Base-by-base conservation (phyloP, 2,888 invertebrate genomes). In the Lepidonotus clava region DNA sequence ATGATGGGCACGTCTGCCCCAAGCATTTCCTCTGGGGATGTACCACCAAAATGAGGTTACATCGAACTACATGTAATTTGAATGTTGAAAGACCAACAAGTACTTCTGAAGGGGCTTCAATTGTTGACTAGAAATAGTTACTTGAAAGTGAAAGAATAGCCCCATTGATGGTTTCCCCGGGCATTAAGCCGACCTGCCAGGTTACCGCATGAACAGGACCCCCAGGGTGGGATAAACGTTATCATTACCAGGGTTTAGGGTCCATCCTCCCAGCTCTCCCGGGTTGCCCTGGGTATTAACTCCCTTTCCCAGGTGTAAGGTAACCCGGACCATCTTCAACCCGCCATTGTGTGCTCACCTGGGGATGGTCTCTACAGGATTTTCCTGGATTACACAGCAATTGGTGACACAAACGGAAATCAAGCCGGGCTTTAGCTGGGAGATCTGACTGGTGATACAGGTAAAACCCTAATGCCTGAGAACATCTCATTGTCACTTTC, bases 371-470 rank as follows among this genome's bases (percentile, higher is more conserved):
- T 61, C 61, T 61, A 61, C 61, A 61, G 61, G 61, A 61, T 61
- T 61, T 61, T 28, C 61, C 11, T 11, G 61, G 61, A 61, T 61
- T 61, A 61, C 61, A 61, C n/a, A 1, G n/a, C 53, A n/a, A 61
- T 61, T 61, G 61, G 28, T 61, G 61, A 61, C 61, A 61, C 4
- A 24, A 11, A 24, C 2, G 24, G 28, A 61, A 61, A 61, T 11
- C 24, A 61, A 61, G 61, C 61, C 61, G 28, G 28, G 61, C 61
- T 61, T n/a, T 61, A 32, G n/a, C 61, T 61, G 61, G n/a, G 24
- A 61, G 61, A 61, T 61, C 61, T 61, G 1, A n/a, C 61, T 28
- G 61, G 8, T 61, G 61, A 61, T 61, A 61, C 61, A 61, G 61
- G 61, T 61, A 61, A 61, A 61, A 24, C 61, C 46, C 18, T 46